Evolutionary conservation across 2,888 invertebrate genomes (phyloP).

Genomic region (Strigamia transsilvanica): DNA sequence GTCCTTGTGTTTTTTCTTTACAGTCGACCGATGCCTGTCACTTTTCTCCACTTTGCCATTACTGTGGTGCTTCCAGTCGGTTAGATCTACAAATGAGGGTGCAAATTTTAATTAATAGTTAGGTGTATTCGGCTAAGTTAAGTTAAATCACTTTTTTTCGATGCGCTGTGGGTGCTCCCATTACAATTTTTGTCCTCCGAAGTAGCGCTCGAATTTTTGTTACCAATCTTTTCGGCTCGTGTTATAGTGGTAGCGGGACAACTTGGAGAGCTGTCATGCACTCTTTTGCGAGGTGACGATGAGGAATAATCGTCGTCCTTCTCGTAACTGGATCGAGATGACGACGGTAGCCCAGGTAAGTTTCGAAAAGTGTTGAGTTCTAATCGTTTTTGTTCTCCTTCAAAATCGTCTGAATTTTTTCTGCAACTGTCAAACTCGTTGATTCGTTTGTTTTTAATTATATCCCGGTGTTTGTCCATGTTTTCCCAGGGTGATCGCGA

Average conservation of each 20-base stretch:
- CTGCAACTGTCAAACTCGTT: not conserved
- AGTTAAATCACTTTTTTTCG: not conserved
- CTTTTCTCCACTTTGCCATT: conserved; percentile 6
- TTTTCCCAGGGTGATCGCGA: not conserved
- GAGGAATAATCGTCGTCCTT: not conserved
- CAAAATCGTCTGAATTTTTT: not conserved
- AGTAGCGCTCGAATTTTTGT: not conserved
- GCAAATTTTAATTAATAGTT: not conserved
- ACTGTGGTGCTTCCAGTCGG: not conserved
- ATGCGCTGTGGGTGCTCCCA: not conserved
- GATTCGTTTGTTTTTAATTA: not conserved
- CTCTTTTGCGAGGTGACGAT: not conserved
- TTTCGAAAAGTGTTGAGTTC: not conserved
- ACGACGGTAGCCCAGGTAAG: not conserved
- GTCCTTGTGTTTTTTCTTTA: conserved; percentile 51
- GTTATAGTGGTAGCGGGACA: not conserved
- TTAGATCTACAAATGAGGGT: not conserved
- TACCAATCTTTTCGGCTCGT: not conserved
- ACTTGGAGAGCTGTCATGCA: not conserved
- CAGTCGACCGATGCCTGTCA: not conserved
- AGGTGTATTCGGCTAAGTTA: not conserved
- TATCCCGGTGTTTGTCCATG: conserved; percentile 22
- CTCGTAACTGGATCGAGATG: conserved; percentile 6
- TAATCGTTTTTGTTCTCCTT: not conserved
- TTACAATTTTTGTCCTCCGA: conserved; percentile 8